Evolutionary conservation across 2,113 vertebrate genomes (phyloP), one percentile per base, ranked within the genome.

Genomic region (Cyanoderma ruficeps): DNA sequence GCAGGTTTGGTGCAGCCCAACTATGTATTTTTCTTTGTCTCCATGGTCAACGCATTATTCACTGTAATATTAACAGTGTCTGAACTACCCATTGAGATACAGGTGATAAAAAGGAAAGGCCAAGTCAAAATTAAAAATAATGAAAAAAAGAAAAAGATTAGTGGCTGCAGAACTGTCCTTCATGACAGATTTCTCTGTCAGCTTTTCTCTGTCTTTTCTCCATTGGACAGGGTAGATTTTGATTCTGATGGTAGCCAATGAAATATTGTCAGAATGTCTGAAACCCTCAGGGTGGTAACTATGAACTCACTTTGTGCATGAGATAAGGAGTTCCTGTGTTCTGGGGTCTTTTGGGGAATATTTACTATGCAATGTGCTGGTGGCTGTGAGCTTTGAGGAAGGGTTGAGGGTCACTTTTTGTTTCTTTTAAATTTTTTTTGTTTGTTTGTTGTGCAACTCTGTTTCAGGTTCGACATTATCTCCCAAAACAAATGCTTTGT

Each of bases 401-500:
- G 2, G 7, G 1, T 16, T 30, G 8, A 9, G 21, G 2, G 7
- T 67, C 22, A 7, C 4, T 14, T 31, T 50, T 72, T n/a, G 2
- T 16, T 44, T 46, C 10, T 12, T 57, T 33, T 15, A n/a, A 49
- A 49, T 3, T 7, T 33, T 17, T 71, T 33, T 72, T 5, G 1
- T 49, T 37, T 50, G 4, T 15, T 59, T 50, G 5, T 47, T 60
- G 20, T 37, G 47, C 75, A 71, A 18, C 7, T 87, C 12, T 70
- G 2, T 5, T 59, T 64, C 27, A 39, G 15, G 10, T 82, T 84
- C 82, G 47, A 60, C 17, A 8, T 44, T 27, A 33, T 35, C 39
- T 63, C 13, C 20, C 23, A 9, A 28, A 86, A 31, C 4, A 19
- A 33, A 50, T 64, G 8, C 10, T 15, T 42, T 35, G 2, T 46